Percentiles rank a stretch among this genome's conserved stretches.
These are phyloP conservation scores for Erpornis zantholeuca DNA, from an alignment of 2,113 vertebrate species.

Conservation along the genomic window DNA sequence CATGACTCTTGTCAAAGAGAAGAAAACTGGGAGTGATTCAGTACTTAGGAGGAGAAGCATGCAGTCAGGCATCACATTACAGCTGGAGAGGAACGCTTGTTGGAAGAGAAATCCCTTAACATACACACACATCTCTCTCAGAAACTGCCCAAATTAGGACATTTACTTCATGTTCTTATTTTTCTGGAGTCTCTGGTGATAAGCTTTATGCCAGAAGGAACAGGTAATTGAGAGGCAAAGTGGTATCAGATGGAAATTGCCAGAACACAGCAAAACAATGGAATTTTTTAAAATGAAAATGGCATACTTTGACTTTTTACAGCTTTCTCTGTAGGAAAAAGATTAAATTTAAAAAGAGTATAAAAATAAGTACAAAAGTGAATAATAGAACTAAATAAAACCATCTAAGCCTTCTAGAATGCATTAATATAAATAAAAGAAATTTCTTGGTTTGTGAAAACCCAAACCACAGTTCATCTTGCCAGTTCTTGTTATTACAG, in stretches of 20 bases:
- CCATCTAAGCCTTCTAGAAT: neutral
- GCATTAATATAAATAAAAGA: neutral
- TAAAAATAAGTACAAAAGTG: neutral
- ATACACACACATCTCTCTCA: neutral
- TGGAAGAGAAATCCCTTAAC: neutral
- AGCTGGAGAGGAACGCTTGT: neutral
- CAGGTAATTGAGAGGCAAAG: neutral
- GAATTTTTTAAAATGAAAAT: neutral
- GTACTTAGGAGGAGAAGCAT: neutral
- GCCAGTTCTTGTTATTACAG: neutral
- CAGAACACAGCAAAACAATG: neutral
- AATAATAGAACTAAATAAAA: neutral
- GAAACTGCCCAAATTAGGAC: neutral
- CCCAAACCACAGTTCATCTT: neutral
- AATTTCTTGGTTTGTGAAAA: neutral
- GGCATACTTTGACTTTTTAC: neutral
- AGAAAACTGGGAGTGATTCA: neutral
- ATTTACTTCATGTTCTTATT: neutral
- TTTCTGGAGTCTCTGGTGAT: neutral
- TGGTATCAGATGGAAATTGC: neutral
- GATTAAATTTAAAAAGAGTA: neutral
- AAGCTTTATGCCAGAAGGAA: neutral
- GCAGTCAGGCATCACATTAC: fast-evolving
- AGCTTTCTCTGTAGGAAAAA: neutral
- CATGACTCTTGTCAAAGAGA: neutral